Conservation (phyloP, 2,797 vertebrate genomes). For the Enteromius unitaeniatus region DNA sequence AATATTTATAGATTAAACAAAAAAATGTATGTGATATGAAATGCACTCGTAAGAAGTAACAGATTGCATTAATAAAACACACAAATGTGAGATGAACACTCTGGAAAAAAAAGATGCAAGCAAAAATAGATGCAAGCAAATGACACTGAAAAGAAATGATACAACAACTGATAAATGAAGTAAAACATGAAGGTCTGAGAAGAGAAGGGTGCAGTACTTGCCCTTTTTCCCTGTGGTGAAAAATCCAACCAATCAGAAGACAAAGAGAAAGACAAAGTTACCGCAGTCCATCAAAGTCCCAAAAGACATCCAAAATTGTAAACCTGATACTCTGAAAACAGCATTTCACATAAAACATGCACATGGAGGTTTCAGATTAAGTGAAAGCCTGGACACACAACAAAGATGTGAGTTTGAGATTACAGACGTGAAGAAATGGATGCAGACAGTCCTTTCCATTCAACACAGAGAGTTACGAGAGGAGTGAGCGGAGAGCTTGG, state of each 20-base stretch:
- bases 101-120: neutral
- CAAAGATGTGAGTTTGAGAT: constrained; percentile 38
- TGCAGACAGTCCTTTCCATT: constrained; percentile 35
- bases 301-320: constrained; percentile 32
- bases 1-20: neutral
- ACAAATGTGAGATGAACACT: neutral
- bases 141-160: constrained; percentile 1
- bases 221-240: constrained; percentile 78
- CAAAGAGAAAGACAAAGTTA: constrained; percentile 60
- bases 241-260: constrained; percentile 65
- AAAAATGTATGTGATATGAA: neutral
- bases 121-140: constrained; percentile 19
- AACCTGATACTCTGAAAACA: constrained; percentile 48
- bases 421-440: constrained; percentile 43
- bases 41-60: neutral
- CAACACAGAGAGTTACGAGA: constrained; percentile 31
- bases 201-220: constrained; percentile 68
- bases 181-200: constrained; percentile 51
- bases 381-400: constrained; percentile 47
- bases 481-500: neutral
- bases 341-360: constrained; percentile 51
- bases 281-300: constrained; percentile 20
- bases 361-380: constrained; percentile 28
- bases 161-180: neutral
- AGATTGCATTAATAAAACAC: neutral